These are phyloP conservation scores for Platorchestia sp. DNA, from an alignment of 1,140 invertebrate genomes.

Conservation along the genomic window DNA sequence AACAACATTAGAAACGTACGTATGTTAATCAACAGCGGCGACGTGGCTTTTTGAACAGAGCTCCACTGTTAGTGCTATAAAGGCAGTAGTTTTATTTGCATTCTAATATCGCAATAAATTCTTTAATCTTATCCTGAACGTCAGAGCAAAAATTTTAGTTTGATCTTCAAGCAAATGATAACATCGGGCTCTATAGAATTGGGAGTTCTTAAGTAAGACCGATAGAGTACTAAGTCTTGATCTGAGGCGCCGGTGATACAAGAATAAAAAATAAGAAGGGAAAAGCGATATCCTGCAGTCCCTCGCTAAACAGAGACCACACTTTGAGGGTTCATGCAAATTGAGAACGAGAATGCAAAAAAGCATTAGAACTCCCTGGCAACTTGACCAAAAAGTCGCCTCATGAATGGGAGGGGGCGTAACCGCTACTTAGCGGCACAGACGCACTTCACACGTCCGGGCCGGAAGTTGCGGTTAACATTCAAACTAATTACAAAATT, in stretches of 20 bases:
- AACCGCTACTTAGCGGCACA: not conserved
- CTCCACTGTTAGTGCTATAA: constrained; percentile 36
- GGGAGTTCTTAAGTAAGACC: constrained; percentile 6
- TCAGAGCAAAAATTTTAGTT: constrained; percentile 48
- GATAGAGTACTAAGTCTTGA: not conserved
- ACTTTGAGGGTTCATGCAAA: constrained; percentile 15
- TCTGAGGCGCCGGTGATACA: constrained; percentile 10
- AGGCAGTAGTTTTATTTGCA: constrained; percentile 55
- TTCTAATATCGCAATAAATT: constrained; percentile 55
- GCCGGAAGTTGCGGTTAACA: not conserved
- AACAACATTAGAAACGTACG: constrained; percentile 52
- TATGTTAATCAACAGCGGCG: constrained; percentile 36
- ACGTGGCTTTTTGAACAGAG: constrained; percentile 16
- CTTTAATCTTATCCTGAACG: constrained; percentile 44
- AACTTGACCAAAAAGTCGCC: not conserved
- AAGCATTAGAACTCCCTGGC: not conserved
- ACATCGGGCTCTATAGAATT: constrained; percentile 45
- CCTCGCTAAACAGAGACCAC: not conserved
- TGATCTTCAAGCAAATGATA: constrained; percentile 53
- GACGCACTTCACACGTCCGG: not conserved
- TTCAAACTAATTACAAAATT: not conserved
- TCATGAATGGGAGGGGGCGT: not conserved
- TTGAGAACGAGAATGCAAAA: not conserved
- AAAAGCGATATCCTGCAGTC: constrained; percentile 13
- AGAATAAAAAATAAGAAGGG: not conserved